phyloP scores from a whole-genome alignment of 2,888 invertebrate genomes.

The Parapristionchus giblindavisi region DNA sequence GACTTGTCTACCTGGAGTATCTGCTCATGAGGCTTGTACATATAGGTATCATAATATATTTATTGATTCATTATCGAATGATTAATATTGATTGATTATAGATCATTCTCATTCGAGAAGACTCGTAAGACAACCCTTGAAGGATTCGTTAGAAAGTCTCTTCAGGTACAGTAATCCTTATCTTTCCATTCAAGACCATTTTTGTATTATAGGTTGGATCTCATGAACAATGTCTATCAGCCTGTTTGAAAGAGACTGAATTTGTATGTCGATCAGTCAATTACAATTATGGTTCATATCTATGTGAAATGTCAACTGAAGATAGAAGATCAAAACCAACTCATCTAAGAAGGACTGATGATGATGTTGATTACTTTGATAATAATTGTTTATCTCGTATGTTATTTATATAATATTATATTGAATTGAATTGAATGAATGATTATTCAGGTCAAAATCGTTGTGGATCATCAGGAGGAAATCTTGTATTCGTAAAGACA shows the following conservation, averaged over 20 bases:
- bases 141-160: constrained; percentile 72
- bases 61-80: background rate
- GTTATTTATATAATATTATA: constrained; percentile 32
- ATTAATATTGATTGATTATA: background rate
- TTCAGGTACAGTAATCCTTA: constrained; percentile 57
- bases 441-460: constrained; percentile 66
- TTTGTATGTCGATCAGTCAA: constrained; percentile 74
- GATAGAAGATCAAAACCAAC: constrained; percentile 73
- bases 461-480: constrained; percentile 69
- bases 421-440: background rate
- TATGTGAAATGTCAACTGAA: constrained; percentile 73
- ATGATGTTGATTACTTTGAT: constrained; percentile 74
- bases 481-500: constrained; percentile 69
- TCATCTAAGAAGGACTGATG: constrained; percentile 71
- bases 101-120: constrained; percentile 72
- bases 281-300: constrained; percentile 72
- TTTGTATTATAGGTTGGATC: constrained; percentile 70
- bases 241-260: constrained; percentile 72
- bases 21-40: constrained; percentile 69
- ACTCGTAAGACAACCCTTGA: constrained; percentile 73
- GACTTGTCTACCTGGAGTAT: constrained; percentile 70
- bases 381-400: constrained; percentile 74
- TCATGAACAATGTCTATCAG: constrained; percentile 73
- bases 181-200: background rate
- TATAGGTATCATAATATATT: constrained; percentile 49